Evolutionary conservation across 2,888 invertebrate species (phyloP), one percentile per base, ranked within the genome.

Genomic region (Melanargia galathea): DNA sequence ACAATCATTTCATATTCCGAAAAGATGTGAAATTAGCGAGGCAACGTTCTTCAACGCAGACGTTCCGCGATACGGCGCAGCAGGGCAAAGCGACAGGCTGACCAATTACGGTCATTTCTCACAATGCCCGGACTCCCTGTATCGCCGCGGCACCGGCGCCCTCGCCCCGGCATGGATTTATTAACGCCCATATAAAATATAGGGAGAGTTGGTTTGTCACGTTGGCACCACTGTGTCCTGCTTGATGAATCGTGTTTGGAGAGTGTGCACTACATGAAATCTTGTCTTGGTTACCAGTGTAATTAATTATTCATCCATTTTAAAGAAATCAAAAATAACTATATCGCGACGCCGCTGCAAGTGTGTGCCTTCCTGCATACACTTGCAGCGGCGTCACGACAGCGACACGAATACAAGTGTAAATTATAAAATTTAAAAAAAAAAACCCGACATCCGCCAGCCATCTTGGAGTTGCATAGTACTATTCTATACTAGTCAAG

Each of bases 51-150:
- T 46, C 10, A 60, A 58, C 20, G 58, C 64, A 54, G 71, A 65
- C 67, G 60, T 66, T 69, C 60, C 66, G 63, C 64, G 62, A 62
- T 63, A 56, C 62, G 56, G 62, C 69, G 71, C 66, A 71, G 72
- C 70, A 64, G 64, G 69, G 68, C 70, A 70, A 70, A 74, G 73
- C 66, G 79, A 81, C 80, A 76, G 76, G 62, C 75, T 84, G 83
- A 85, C 83, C 84, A 82, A 80, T 81, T 76, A 73, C 73, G 40
- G 73, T 63, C 76, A 78, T 82, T 80, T 80, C 74, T 80, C 74
- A 76, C 73, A 73, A 68, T 71, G 77, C 67, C 76, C 74, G 69
- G 71, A 66, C 66, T 58, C 67, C 64, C 68, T 76, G 73, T 79
- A 77, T 79, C 79, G 76, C 73, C 64, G 70, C 67, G 62, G 65